Percentiles rank a stretch among this genome's conserved stretches.
phyloP scores from a whole-genome alignment of 2,888 invertebrate species.

The Tribolium freemani region DNA sequence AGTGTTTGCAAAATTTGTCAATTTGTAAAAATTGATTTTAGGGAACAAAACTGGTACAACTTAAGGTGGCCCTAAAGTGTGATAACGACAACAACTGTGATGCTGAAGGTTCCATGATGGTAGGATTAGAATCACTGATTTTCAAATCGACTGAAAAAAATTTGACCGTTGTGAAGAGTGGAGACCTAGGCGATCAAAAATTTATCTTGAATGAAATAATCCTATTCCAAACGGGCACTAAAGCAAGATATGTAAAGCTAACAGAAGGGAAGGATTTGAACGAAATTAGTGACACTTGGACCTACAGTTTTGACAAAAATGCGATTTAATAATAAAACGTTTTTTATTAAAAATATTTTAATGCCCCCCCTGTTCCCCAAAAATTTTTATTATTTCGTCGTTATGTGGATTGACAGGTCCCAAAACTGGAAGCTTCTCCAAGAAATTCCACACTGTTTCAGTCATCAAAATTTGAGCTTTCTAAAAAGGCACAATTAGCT shows the following conservation, averaged over 20 bases:
- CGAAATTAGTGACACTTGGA: neutral
- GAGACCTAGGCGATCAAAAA: too few species aligned
- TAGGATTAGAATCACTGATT: neutral
- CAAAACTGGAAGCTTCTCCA: conserved; percentile 61
- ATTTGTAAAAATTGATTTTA: neutral
- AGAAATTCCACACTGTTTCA: conserved; percentile 55
- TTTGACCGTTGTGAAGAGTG: neutral
- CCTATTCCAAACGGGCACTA: neutral
- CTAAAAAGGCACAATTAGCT: conserved; percentile 28
- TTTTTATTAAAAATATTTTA: conserved; percentile 15
- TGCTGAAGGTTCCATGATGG: neutral
- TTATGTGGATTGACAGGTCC: conserved; percentile 67
- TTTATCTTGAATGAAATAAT: neutral
- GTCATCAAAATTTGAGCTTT: conserved; percentile 57
- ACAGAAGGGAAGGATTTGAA: neutral
- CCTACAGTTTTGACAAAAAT: too few species aligned
- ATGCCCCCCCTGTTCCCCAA: conserved; percentile 67
- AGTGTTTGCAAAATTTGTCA: neutral
- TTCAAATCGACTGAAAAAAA: neutral
- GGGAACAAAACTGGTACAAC: neutral
- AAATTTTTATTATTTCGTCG: conserved; percentile 61
- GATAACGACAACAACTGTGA: neutral
- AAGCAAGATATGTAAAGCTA: neutral
- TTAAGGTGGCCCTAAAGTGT: conserved; percentile 25
- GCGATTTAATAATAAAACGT: neutral